Percentiles rank a stretch among this genome's conserved stretches.
These are phyloP conservation scores for Perca fluviatilis DNA, from an alignment of 2,113 vertebrate genomes.

Conservation along the genomic window DNA sequence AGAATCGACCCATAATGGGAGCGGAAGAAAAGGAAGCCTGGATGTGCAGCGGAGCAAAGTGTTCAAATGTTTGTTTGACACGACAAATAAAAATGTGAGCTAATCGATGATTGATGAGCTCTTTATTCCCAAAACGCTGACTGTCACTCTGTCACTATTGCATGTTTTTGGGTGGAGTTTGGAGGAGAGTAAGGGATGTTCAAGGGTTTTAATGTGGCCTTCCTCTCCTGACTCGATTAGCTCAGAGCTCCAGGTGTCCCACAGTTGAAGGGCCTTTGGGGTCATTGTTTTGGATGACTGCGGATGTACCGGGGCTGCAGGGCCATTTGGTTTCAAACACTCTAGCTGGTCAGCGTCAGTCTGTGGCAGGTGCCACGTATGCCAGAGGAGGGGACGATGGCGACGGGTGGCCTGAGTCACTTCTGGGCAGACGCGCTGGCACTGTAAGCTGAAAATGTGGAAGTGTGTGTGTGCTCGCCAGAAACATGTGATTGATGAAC, in stretches of 20 bases:
- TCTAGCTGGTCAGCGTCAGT: background rate
- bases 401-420: conserved; percentile 30
- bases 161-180: conserved; percentile 28
- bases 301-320: background rate
- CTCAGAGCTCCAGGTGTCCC: conserved; percentile 42
- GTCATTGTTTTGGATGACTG: conserved; percentile 32
- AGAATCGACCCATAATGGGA: conserved; percentile 58
- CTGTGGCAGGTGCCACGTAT: conserved; percentile 30
- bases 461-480: background rate
- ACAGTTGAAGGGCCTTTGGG: conserved; percentile 3
- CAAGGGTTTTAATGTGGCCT: background rate
- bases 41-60: conserved; percentile 51
- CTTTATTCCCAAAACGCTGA: conserved; percentile 22
- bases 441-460: conserved; percentile 6
- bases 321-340: conserved; percentile 18
- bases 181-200: background rate
- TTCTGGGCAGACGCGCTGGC: conserved; percentile 34
- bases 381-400: conserved; percentile 24
- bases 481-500: conserved; percentile 58
- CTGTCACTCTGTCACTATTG: background rate
- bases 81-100: conserved; percentile 56
- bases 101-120: conserved; percentile 68
- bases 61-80: conserved; percentile 53
- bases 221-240: background rate
- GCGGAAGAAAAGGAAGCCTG: conserved; percentile 52